Percentiles rank a stretch among this genome's conserved stretches.
Conservation (phyloP, 2,113 vertebrate genomes). For the Haliaeetus leucogaster region DNA sequence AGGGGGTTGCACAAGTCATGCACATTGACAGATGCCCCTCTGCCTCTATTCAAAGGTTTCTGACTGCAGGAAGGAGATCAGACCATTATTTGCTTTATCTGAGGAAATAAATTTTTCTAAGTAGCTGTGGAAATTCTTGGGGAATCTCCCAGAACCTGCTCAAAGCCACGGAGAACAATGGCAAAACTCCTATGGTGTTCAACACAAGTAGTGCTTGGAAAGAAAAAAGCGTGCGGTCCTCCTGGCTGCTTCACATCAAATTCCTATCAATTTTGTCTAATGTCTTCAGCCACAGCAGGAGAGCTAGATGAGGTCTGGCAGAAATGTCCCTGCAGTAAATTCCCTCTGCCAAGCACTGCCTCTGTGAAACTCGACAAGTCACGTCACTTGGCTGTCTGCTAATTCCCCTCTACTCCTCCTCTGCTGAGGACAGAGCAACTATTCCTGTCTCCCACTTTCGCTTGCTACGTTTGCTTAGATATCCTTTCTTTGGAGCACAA, state of each 20-base stretch:
- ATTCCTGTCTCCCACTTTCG: neutral
- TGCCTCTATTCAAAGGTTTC: neutral
- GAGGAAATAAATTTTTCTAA: neutral
- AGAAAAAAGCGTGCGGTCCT: neutral
- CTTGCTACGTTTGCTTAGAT: neutral
- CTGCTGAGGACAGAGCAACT: neutral
- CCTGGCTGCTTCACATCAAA: neutral
- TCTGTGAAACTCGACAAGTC: neutral
- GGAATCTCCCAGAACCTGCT: neutral
- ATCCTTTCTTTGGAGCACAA: neutral
- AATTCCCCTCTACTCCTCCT: neutral
- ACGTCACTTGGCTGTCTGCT: neutral
- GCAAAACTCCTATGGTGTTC: neutral
- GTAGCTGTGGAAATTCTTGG: neutral
- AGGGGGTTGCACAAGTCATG: neutral
- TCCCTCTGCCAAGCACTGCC: neutral
- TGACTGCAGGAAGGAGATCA: neutral
- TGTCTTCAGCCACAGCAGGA: neutral
- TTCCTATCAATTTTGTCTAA: conserved; percentile 15
- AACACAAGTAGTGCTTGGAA: neutral
- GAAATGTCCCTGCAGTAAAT: neutral
- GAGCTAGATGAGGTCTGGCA: neutral
- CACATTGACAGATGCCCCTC: neutral
- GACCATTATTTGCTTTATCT: neutral
- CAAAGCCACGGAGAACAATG: neutral